A percentile compares a stretch with the other conserved stretches of the same genome.
Evolutionary conservation across 2,888 invertebrate species (phyloP).

Genomic region (Elegia similella): DNA sequence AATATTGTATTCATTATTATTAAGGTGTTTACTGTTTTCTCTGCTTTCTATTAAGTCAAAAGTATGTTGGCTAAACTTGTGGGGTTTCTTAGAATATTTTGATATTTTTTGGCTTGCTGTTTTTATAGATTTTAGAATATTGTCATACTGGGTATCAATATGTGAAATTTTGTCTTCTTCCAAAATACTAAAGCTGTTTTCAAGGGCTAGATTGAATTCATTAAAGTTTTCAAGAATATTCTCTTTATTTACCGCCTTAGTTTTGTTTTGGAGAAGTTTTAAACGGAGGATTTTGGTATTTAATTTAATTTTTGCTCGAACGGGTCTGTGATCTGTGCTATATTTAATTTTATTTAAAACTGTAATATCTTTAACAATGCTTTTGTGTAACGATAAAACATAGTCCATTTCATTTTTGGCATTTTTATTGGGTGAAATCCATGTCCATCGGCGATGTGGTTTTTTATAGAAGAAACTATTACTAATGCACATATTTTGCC

Average conservation of each 20-base stretch:
- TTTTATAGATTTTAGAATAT: not conserved
- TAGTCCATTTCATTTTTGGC: slow-evolving; percentile 25
- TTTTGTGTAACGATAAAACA: slow-evolving; percentile 17
- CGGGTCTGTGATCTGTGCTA: not conserved
- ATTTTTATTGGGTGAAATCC: not conserved
- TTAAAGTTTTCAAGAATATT: not conserved
- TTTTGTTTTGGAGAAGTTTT: not conserved
- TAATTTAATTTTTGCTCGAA: slow-evolving; percentile 7
- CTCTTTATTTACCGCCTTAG: not conserved
- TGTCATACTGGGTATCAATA: not conserved
- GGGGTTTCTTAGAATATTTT: not conserved
- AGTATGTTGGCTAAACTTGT: not conserved
- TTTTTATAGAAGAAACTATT: no score
- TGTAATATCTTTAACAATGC: slow-evolving; percentile 17
- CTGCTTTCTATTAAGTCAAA: not conserved
- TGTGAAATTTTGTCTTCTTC: not conserved
- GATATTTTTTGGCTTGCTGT: not conserved
- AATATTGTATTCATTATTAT: not conserved
- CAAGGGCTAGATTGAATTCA: not conserved
- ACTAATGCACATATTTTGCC: no score
- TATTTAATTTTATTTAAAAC: slow-evolving; percentile 10
- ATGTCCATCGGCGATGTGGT: not conserved
- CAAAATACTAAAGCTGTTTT: not conserved
- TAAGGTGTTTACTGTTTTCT: not conserved
- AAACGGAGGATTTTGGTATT: not conserved